Evolutionary conservation across 2,797 vertebrate genomes (phyloP).

Genomic region (Sciurus carolinensis): DNA sequence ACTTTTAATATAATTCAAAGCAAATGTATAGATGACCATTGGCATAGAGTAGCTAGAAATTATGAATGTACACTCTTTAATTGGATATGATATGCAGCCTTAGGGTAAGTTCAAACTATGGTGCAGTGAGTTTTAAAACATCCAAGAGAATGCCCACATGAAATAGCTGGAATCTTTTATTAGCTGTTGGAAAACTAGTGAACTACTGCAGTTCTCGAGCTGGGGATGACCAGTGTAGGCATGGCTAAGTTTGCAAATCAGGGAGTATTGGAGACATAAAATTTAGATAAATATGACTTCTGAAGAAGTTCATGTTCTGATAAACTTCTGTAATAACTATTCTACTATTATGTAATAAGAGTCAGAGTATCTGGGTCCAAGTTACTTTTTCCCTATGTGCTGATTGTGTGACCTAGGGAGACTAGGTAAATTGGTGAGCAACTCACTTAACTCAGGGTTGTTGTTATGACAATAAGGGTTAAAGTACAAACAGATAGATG

Average conservation of each 20-base stretch:
- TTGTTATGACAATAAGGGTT: not conserved
- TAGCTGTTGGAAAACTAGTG: not conserved
- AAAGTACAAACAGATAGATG: not conserved
- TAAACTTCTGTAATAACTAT: not conserved
- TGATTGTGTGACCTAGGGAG: not conserved
- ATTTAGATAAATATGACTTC: not conserved
- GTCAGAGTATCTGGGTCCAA: not conserved
- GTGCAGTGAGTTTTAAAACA: not conserved
- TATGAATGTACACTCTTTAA: not conserved
- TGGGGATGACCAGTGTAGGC: not conserved
- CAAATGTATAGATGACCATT: not conserved
- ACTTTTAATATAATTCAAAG: constrained; percentile 22
- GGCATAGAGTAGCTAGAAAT: not conserved
- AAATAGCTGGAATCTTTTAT: not conserved
- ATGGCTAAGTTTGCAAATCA: not conserved
- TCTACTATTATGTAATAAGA: not conserved
- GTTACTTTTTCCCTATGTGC: not conserved
- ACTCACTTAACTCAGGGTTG: not conserved
- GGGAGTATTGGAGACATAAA: not conserved
- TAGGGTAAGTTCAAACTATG: not conserved
- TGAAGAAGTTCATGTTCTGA: not conserved
- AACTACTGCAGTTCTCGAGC: not conserved
- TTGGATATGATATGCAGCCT: not conserved
- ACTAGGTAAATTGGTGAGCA: not conserved
- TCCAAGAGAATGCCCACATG: not conserved